A percentile compares a stretch with the other conserved stretches of the same genome.
Evolutionary conservation across 2,797 vertebrate species (phyloP).

Genomic region (Alauda arvensis): DNA sequence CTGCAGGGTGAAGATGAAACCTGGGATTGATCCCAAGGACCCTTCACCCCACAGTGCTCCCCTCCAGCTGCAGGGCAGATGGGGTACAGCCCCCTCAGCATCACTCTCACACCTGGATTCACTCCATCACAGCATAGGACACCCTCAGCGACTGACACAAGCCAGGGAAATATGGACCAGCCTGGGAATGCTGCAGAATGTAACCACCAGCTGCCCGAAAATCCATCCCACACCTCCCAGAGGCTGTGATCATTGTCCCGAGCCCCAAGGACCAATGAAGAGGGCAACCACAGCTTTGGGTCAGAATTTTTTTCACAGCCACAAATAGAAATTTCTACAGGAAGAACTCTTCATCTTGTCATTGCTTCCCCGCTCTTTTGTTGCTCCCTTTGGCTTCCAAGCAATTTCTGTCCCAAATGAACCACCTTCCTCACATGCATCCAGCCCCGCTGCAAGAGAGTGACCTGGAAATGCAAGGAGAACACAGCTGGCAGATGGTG

Average conservation of each 20-base stretch:
- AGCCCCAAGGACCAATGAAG: not conserved
- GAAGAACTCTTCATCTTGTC: not conserved
- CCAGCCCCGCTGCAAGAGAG: rapidly evolving
- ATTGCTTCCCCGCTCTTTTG: not conserved
- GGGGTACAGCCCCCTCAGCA: not conserved
- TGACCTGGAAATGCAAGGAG: not conserved
- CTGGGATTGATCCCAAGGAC: not conserved
- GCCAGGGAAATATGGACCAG: not conserved
- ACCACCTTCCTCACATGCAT: not conserved
- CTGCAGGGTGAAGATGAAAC: not conserved
- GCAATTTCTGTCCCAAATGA: not conserved
- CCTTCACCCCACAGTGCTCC: not conserved
- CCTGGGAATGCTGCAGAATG: not conserved
- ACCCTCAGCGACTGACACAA: not conserved
- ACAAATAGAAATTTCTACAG: not conserved
- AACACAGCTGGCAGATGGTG: not conserved
- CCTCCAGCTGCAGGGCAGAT: rapidly evolving
- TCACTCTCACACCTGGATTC: not conserved
- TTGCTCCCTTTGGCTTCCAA: not conserved
- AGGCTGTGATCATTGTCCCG: rapidly evolving
- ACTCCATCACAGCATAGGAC: not conserved
- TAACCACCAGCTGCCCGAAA: not conserved
- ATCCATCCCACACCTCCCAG: not conserved
- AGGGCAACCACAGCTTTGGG: not conserved
- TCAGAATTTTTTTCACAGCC: not conserved